Percentiles rank a stretch among this genome's conserved stretches.
phyloP scores from a whole-genome alignment of 2,797 vertebrate genomes.

The Platalea minor region DNA sequence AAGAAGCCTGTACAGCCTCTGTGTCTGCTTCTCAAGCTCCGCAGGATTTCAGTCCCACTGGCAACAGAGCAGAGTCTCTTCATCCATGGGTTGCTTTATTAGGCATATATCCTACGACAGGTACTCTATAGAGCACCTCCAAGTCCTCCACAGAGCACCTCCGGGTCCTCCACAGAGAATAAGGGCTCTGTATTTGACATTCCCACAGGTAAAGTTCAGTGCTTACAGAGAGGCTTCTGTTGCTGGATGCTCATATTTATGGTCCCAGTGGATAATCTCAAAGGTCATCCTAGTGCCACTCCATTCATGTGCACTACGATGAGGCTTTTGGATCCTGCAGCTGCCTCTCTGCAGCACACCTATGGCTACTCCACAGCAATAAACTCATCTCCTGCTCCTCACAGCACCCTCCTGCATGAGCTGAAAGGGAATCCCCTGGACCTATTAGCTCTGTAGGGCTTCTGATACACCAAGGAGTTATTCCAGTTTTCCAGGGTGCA shows the following conservation, averaged over 20 bases:
- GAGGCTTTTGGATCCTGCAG: background rate
- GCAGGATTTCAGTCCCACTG: background rate
- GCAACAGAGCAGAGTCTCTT: background rate
- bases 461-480: background rate
- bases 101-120: background rate
- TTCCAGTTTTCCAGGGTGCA: background rate
- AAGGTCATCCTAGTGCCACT: background rate
- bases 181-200: background rate
- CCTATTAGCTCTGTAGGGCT: background rate
- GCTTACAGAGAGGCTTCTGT: background rate
- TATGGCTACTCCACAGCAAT: background rate
- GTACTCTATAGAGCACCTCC: background rate
- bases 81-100: background rate
- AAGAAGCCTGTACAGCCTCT: fast-evolving
- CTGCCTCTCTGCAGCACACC: background rate
- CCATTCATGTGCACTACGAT: fast-evolving
- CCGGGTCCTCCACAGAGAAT: background rate
- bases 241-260: background rate
- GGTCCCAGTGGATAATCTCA: background rate
- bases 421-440: background rate
- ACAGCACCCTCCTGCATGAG: background rate
- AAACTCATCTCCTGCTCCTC: background rate
- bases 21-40: background rate
- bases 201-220: background rate
- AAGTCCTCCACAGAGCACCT: background rate